Percentiles rank a stretch among this genome's conserved stretches.
Conservation (phyloP, 2,888 invertebrate species). For the Napeogenes sylphis region DNA sequence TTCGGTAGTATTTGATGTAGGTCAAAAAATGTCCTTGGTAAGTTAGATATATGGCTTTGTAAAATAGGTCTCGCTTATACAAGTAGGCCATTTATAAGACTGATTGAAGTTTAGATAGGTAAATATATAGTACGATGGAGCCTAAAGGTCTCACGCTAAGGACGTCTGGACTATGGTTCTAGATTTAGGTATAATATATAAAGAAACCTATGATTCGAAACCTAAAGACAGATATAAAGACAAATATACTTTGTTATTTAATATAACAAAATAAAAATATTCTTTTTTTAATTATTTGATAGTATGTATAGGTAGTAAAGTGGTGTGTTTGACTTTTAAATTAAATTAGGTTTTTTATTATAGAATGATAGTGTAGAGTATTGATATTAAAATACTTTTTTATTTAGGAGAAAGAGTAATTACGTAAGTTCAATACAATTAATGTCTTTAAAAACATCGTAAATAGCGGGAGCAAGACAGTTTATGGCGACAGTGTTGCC, state of each 20-base stretch:
- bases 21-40: slow-evolving; percentile 23
- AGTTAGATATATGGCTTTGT: slow-evolving; percentile 28
- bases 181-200: neutral
- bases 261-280: too few species aligned
- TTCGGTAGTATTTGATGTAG: neutral
- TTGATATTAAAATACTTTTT: neutral
- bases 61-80: slow-evolving; percentile 20
- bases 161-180: slow-evolving; percentile 21
- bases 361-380: too few species aligned
- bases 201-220: slow-evolving; percentile 3
- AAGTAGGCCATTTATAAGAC: slow-evolving; percentile 25
- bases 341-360: too few species aligned
- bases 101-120: slow-evolving; percentile 26
- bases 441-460: neutral
- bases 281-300: too few species aligned
- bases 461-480: neutral
- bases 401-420: neutral
- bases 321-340: too few species aligned
- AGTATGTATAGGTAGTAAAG: too few species aligned
- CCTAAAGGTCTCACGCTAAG: slow-evolving; percentile 28
- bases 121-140: slow-evolving; percentile 23
- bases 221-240: too few species aligned
- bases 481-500: slow-evolving; percentile 26
- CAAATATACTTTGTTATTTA: too few species aligned
- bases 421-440: neutral